Percentiles rank a stretch among this genome's conserved stretches.
These are phyloP conservation scores for Ovis aries DNA, from an alignment of 2,113 vertebrate species.

Conservation along the genomic window ARS-UI_Ramb_v3.0 NC_056072.1:52578001-52578500, in stretches of 20 bases:
- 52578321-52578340: not conserved
- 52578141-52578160: not conserved
- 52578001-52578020: slow-evolving; percentile 7
- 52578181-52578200: not conserved
- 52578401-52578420: not conserved
- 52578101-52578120: not conserved
- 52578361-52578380: not conserved
- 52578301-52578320: not conserved
- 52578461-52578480: not conserved
- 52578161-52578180: accelerated
- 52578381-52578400: not conserved
- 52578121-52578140: no score
- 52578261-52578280: not conserved
- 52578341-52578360: not conserved
- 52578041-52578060: accelerated
- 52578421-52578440: not conserved
- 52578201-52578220: not conserved
- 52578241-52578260: accelerated
- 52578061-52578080: accelerated
- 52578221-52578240: not conserved
- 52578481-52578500: not conserved
- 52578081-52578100: accelerated
- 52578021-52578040: no score
- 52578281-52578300: not conserved
- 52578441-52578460: not conserved